These are phyloP conservation scores for Ptychochromis oligacanthus DNA, from an alignment of 2,113 vertebrate genomes.

Conservation along the genomic window DNA sequence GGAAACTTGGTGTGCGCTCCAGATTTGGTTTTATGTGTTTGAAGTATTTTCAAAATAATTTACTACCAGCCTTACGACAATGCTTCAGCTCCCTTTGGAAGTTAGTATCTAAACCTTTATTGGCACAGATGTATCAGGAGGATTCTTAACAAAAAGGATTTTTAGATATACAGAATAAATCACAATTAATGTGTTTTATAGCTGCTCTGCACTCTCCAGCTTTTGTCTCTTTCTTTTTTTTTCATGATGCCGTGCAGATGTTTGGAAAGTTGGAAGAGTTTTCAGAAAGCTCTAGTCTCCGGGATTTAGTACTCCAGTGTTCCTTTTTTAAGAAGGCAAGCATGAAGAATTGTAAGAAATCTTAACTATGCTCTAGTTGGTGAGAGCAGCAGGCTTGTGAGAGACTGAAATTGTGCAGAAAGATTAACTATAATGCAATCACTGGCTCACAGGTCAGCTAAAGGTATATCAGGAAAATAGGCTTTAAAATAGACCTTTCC, in stretches of 20 bases:
- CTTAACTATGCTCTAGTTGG: neutral
- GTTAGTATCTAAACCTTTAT: neutral
- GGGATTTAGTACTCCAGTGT: neutral
- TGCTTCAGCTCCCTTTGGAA: constrained; percentile 8
- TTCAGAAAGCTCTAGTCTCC: neutral
- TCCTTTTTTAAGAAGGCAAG: neutral
- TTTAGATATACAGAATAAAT: constrained; percentile 43
- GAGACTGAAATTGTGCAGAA: neutral
- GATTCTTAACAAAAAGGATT: constrained; percentile 30
- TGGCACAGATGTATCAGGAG: constrained; percentile 21
- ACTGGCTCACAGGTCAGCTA: neutral
- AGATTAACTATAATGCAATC: neutral
- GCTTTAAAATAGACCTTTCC: neutral
- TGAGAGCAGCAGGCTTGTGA: neutral
- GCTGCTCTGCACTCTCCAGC: constrained; percentile 22
- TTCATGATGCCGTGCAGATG: constrained; percentile 59
- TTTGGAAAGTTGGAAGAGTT: constrained; percentile 46
- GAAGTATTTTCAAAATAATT: constrained; percentile 18
- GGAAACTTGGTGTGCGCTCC: constrained; percentile 12
- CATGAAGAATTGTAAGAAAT: neutral
- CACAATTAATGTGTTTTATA: constrained; percentile 57
- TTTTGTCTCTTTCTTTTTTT: constrained; percentile 40
- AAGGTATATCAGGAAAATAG: neutral
- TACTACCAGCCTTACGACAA: neutral
- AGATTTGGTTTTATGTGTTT: constrained; percentile 26